phyloP scores from a whole-genome alignment of 2,113 vertebrate species.

The Holacanthus passer region DNA sequence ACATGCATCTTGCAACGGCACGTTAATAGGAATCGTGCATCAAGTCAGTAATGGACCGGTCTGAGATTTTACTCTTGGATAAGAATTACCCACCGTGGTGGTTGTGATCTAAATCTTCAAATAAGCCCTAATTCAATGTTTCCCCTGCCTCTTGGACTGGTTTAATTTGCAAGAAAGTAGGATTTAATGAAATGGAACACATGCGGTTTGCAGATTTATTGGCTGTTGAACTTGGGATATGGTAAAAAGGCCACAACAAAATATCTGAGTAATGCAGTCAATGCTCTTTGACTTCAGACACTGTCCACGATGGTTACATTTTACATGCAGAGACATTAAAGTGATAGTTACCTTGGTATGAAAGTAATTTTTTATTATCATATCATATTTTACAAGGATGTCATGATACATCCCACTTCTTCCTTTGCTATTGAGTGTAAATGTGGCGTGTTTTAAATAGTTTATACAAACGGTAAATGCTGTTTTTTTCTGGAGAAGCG shows the following conservation, averaged over 20 bases:
- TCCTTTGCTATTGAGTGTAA: neutral
- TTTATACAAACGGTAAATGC: neutral
- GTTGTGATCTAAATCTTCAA: neutral
- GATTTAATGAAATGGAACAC: neutral
- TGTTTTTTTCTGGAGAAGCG: neutral
- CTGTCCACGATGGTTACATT: neutral
- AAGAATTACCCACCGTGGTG: neutral
- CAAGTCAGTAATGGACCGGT: too few species aligned
- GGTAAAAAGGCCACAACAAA: neutral
- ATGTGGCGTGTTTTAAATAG: neutral
- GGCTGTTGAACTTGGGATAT: neutral
- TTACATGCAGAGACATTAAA: conserved; percentile 4
- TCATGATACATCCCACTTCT: neutral
- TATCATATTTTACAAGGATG: too few species aligned
- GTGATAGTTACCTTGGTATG: neutral
- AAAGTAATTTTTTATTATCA: too few species aligned
- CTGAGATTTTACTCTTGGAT: neutral
- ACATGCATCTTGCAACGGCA: neutral
- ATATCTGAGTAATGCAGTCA: neutral
- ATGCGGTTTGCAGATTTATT: neutral
- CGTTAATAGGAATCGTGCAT: too few species aligned
- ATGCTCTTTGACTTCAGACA: conserved; percentile 10
- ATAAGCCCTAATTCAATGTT: neutral
- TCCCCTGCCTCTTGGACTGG: neutral
- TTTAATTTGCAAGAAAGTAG: neutral